These are phyloP conservation scores for Apus apus DNA, from an alignment of 2,113 vertebrate genomes.

Conservation along the genomic window DNA sequence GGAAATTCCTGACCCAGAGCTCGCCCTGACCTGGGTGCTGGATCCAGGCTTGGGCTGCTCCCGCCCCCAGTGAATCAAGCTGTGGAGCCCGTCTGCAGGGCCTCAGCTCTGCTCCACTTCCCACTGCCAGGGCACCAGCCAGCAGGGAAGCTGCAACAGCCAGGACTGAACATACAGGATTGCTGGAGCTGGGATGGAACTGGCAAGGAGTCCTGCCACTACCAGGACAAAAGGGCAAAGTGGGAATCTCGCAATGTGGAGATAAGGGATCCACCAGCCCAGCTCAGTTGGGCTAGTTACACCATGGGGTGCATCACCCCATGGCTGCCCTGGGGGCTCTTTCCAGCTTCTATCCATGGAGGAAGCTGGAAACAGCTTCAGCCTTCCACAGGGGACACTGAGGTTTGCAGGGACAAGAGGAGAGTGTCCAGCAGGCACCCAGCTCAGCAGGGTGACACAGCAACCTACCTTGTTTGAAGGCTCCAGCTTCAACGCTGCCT, in stretches of 20 bases:
- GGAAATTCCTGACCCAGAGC: slow-evolving; percentile 64
- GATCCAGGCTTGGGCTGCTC: not conserved
- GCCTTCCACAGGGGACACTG: fast-evolving
- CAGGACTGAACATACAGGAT: not conserved
- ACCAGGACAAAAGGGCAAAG: not conserved
- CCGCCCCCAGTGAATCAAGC: not conserved
- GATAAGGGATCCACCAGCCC: not conserved
- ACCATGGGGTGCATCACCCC: not conserved
- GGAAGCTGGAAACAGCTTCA: not conserved
- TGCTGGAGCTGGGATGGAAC: not conserved
- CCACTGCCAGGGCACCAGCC: not conserved
- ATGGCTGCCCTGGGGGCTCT: not conserved
- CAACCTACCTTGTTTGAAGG: slow-evolving; percentile 92
- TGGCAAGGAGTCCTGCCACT: not conserved
- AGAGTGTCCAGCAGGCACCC: fast-evolving
- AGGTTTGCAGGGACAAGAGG: not conserved
- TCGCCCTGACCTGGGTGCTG: not conserved
- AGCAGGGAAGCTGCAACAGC: not conserved
- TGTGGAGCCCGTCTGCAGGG: not conserved
- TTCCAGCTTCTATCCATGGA: not conserved
- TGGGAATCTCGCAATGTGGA: fast-evolving
- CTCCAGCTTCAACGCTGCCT: slow-evolving; percentile 90
- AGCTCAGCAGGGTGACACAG: not conserved
- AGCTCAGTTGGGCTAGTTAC: not conserved
- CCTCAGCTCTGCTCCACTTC: not conserved